Evolutionary conservation across 2,797 vertebrate genomes (phyloP), one percentile per base, ranked within the genome.

Genomic region (Aphelocoma californica): DNA sequence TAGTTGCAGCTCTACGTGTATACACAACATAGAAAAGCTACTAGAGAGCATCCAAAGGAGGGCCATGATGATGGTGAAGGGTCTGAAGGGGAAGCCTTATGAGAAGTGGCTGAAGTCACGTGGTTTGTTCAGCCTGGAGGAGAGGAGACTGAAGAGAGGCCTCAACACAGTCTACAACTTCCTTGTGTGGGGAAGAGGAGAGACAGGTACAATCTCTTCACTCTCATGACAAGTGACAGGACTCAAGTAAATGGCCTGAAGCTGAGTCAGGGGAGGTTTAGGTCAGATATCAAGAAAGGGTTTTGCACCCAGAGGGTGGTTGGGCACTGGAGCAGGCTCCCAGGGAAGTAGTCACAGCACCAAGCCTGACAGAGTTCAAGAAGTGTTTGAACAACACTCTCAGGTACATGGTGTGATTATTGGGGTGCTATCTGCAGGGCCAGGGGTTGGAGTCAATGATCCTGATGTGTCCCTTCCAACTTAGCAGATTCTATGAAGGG

Each of bases 251-350:
- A 62, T 21, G 28, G 47, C 38, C 6, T 14, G 40, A 62, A 71
- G 24, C 48, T 62, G 40, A 18, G 24, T 16, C 48, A 71, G 67
- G 18, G 40, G 2, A 72, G 34, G 23, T 28, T 82, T 38, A 72
- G 28, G 8, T 4, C 1, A 2, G n/a, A n/a, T 54, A n/a, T n/a
- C 16, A 38, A 4, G 10, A 29, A 54, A 45, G 21, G 9, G 10
- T 10, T 72, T 3, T n/a, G 19, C n/a, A 38, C 23, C 57, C 40
- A 47, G 40, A 64, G 24, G 8, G 13, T 29, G 9, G 3, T 0
- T n/a, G 14, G 34, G 34, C 20, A 54, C 34, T 54, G 56, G 11
- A 62, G 62, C 18, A 31, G 25, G 25, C 23, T 89, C 28, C 9
- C 19, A 10, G 24, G 19, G 15, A n/a, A 44, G 36, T 10, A 19